A percentile compares a stretch with the other conserved stretches of the same genome.
Evolutionary conservation across 2,888 invertebrate genomes (phyloP).

Genomic region (Bugulina stolonifera): DNA sequence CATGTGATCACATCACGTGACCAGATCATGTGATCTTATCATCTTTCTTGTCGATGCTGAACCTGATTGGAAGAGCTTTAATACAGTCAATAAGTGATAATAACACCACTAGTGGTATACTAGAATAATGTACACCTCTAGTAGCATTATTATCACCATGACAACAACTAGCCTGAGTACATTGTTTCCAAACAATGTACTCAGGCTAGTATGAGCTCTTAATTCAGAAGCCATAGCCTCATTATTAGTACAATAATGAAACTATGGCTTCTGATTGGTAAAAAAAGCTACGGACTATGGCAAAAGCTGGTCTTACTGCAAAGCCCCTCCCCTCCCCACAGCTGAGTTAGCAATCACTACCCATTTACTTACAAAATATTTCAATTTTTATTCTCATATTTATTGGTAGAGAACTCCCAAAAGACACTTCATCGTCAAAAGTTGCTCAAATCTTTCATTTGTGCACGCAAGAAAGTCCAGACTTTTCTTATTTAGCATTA

Average conservation of each 20-base stretch:
- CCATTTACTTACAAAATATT: too few species aligned
- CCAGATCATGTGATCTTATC: neutral
- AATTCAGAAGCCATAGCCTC: constrained; percentile 4
- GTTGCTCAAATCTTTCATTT: too few species aligned
- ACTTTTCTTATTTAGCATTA: too few species aligned
- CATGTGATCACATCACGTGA: neutral
- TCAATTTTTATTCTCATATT: too few species aligned
- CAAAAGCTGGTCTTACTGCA: too few species aligned
- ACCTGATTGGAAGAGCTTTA: neutral
- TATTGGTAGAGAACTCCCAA: too few species aligned
- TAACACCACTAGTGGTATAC: neutral
- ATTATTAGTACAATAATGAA: neutral
- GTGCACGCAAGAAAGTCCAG: too few species aligned
- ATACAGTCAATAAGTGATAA: neutral
- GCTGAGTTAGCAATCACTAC: too few species aligned
- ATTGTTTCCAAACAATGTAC: constrained; percentile 5
- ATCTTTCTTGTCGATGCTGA: neutral
- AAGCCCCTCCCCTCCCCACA: too few species aligned
- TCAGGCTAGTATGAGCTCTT: neutral
- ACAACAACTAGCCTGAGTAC: neutral
- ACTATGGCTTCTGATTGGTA: neutral
- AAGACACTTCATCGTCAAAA: too few species aligned
- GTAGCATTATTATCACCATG: neutral
- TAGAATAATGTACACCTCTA: too few species aligned
- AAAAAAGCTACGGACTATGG: too few species aligned